A percentile compares a stretch with the other conserved stretches of the same genome.
Conservation (phyloP, 2,888 invertebrate species). For the Chrysopilus asiliformis region DNA sequence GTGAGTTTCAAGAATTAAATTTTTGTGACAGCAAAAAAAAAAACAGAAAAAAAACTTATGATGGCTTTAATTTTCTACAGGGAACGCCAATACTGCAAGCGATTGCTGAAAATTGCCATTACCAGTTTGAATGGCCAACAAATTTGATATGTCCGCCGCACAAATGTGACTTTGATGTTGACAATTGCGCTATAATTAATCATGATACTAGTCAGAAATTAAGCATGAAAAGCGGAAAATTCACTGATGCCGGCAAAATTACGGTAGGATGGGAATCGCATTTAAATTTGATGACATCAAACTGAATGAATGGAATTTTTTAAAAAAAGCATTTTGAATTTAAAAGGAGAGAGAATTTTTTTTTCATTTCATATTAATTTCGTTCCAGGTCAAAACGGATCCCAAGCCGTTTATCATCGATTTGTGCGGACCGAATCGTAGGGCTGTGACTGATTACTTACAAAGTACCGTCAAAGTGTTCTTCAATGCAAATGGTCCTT, state of each 20-base stretch:
- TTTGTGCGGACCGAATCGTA: constrained; percentile 24
- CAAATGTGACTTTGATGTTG: constrained; percentile 25
- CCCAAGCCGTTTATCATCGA: constrained; percentile 21
- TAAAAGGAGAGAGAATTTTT: constrained; percentile 1
- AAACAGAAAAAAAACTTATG: too few relatives aligned
- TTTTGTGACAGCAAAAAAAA: too few relatives aligned
- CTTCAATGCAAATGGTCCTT: constrained; percentile 25
- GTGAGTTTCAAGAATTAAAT: constrained; percentile 25
- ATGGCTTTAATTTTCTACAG: constrained; percentile 18
- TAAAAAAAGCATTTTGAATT: too few relatives aligned
- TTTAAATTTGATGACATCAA: too few relatives aligned
- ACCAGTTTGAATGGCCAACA: constrained; percentile 33
- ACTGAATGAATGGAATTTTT: too few relatives aligned
- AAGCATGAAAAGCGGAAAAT: constrained; percentile 26
- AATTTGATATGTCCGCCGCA: constrained; percentile 33
- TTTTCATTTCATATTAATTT: constrained; percentile 5
- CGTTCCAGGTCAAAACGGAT: constrained; percentile 19
- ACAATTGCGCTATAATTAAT: constrained; percentile 31
- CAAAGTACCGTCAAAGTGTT: constrained; percentile 31
- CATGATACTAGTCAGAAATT: constrained; percentile 25
- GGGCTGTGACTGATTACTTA: constrained; percentile 30
- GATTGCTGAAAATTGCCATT: constrained; percentile 29
- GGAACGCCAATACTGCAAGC: constrained; percentile 30
- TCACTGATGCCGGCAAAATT: constrained; percentile 27
- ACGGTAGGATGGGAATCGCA: constrained; percentile 20